Percentiles rank a stretch among this genome's conserved stretches.
Conservation (phyloP, 2,888 invertebrate genomes). For the Nemurella pictetii region DNA sequence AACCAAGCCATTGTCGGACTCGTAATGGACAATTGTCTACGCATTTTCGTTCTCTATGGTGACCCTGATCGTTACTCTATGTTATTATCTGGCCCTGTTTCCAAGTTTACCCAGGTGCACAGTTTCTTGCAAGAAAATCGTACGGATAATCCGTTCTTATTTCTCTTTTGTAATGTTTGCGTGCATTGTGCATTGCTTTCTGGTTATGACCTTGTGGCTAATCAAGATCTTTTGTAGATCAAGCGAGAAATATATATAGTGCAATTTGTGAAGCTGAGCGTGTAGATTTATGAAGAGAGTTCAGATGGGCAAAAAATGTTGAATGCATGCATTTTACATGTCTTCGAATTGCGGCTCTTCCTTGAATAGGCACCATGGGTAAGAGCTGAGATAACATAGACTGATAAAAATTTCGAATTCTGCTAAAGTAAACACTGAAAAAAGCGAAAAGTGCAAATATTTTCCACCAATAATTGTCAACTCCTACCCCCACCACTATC, state of each 20-base stretch:
- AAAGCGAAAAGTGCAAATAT: background rate
- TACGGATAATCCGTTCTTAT: slow-evolving; percentile 6
- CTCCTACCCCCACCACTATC: too few relatives aligned
- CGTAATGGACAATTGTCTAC: slow-evolving; percentile 15
- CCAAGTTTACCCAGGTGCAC: background rate
- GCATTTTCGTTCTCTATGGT: background rate
- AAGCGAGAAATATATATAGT: background rate
- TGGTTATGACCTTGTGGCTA: background rate
- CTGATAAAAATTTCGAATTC: background rate
- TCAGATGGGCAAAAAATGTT: background rate
- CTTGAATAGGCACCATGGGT: background rate
- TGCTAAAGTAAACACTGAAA: background rate
- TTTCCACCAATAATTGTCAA: background rate
- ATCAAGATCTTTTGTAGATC: slow-evolving; percentile 2
- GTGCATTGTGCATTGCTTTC: background rate
- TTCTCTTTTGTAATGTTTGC: background rate
- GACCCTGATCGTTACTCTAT: background rate
- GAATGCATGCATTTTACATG: background rate
- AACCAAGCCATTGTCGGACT: background rate
- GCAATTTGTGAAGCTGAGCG: background rate
- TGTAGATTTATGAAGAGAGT: background rate
- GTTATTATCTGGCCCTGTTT: background rate
- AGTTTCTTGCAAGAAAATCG: background rate
- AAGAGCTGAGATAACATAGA: background rate
- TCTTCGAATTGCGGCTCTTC: too few relatives aligned